Percentiles rank a stretch among this genome's conserved stretches.
phyloP scores from a whole-genome alignment of 1,140 invertebrate species.

The Platyscapa corneri region DNA sequence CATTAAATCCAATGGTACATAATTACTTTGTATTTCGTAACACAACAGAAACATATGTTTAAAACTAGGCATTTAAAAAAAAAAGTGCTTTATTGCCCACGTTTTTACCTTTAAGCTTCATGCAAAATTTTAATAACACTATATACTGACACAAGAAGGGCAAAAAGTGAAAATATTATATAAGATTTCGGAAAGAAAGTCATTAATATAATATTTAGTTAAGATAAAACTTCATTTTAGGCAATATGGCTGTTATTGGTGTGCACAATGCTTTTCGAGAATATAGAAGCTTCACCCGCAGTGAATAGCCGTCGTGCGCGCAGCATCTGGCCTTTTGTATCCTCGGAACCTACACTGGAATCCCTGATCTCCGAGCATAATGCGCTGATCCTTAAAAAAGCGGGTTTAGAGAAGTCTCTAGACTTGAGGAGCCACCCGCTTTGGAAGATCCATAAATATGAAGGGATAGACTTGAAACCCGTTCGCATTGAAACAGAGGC shows the following conservation, averaged over 20 bases:
- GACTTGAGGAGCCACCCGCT: slow-evolving; percentile 56
- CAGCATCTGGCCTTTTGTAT: slow-evolving; percentile 36
- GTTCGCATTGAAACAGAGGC: slow-evolving; percentile 43
- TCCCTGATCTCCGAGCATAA: neutral
- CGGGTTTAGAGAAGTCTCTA: slow-evolving; percentile 5
- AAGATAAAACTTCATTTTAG: slow-evolving; percentile 15
- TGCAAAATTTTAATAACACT: neutral
- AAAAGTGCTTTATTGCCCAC: neutral
- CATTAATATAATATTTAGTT: neutral
- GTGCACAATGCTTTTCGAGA: neutral
- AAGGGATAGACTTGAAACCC: slow-evolving; percentile 60
- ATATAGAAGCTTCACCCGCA: neutral
- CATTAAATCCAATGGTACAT: neutral
- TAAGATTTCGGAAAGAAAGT: neutral
- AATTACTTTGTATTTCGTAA: slow-evolving; percentile 6
- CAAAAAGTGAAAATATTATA: neutral
- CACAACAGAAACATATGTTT: neutral
- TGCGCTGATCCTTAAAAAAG: neutral
- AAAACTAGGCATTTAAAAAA: neutral
- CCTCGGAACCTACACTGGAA: neutral
- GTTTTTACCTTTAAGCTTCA: neutral
- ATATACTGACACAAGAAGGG: neutral
- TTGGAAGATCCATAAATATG: slow-evolving; percentile 63
- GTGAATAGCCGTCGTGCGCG: neutral
- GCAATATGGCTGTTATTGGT: neutral